Base-by-base conservation (phyloP, 2,797 vertebrate species). In the Fistularia tabacaria region DNA sequence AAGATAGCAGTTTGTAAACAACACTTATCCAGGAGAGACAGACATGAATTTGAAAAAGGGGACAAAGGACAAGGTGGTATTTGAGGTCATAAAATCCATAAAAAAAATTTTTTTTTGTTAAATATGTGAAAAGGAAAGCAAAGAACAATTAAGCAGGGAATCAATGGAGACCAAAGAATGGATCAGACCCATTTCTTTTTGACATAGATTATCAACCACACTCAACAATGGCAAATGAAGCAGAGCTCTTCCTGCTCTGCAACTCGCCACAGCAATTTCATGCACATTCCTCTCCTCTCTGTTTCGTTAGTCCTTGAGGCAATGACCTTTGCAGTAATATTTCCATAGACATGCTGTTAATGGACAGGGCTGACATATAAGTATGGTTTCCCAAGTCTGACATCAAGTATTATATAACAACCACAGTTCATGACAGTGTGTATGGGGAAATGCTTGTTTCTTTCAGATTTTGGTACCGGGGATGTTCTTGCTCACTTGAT, bases 111-210 rank as follows among this genome's bases (percentile, higher is more conserved):
- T 38, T 66, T 39, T 14, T 39, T 72, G 73, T 90, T 89, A 93
- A 91, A 89, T 87, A 89, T 83, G 74, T 75, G 84, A 88, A 92
- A 81, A 87, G 74, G 73, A 89, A 92, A 90, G 89, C 74, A 88
- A 92, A 89, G 82, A 87, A 82, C 61, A 86, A 90, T 89, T 83
- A 88, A 85, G 85, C 65, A 82, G 66, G 66, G 87, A 89, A 88
- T 77, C 84, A 83, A 87, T 79, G 84, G 59, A 7, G 58, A 41
- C 54, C 75, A 74, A 77, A 69, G 67, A 80, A n/a, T 69, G 75
- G 81, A 91, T 88, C 85, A 85, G 80, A 80, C 80, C 72, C 60
- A n/a, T 36, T 74, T 77, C 80, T 89, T 87, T 10, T 13, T 86
- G 38, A 79, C 79, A 77, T 82, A 79, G 81, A 85, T 90, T 89